Evolutionary conservation across 2,888 invertebrate genomes (phyloP), one percentile per base, ranked within the genome.

Genomic region (Folsomia manolachei): DNA sequence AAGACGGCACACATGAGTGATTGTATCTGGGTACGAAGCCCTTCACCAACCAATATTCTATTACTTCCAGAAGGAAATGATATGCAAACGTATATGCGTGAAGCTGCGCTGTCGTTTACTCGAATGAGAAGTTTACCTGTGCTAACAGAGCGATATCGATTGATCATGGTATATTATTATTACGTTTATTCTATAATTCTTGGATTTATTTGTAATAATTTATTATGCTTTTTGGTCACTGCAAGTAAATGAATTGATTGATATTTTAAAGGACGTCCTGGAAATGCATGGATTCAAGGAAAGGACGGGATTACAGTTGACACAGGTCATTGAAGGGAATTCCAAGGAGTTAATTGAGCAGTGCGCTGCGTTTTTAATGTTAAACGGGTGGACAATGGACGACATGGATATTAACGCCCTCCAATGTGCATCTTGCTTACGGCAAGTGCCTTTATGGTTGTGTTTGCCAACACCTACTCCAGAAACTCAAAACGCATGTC

Each of bases 331-430:
- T 56, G 56, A 56, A 56, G 56, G 56, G 11, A 56, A 7, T n/a
- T 56, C 19, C 4, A 7, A 4, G 4, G 7, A 56, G 21, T 56
- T 19, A 7, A 21, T 56, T 19, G 56, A 56, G 21, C 56, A 56
- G n/a, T 19, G 11, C n/a, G 56, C 21, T 4, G 11, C n/a, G 18
- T 56, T 56, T n/a, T 56, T 56, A 19, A 56, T 56, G 56, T 21
- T 56, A n/a, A 56, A 56, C 21, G 56, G 56, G 11, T 56, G 56
- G 56, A 56, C 21, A 21, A 56, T 56, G 56, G 56, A 56, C n/a
- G 56, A 56, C 7, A 19, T 21, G 21, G 56, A 21, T 19, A 7
- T 56, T 19, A 56, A 56, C 21, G 56, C 56, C n/a, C 21, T 56
- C 7, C 18, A 56, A 56, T 56, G 56, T 21, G 11, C 7, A 7